These are phyloP conservation scores for Palythoa heliodiscus DNA, from an alignment of 92 coral and sea anemone genomes.

Conservation along the genomic window DNA sequence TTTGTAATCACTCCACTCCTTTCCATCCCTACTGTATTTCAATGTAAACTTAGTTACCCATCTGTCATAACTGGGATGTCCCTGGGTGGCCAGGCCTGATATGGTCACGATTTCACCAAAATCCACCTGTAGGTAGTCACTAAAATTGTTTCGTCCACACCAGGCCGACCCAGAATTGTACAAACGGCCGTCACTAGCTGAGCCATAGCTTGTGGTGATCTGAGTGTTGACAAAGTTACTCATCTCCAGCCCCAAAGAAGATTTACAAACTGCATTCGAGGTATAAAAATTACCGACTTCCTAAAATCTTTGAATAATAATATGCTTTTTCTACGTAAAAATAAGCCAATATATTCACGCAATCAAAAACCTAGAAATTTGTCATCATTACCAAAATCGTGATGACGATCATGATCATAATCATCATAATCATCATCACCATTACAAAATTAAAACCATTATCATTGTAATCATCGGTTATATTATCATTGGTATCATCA, in stretches of 20 bases:
- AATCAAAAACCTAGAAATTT: no score
- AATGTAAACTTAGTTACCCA: neutral
- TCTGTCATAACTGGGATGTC: neutral
- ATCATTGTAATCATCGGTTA: no score
- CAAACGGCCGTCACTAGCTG: constrained; percentile 7
- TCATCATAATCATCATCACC: no score
- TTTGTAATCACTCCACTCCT: neutral
- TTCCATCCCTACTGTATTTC: neutral
- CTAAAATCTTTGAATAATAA: no score
- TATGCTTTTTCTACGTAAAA: no score
- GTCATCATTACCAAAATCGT: no score
- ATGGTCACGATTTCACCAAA: neutral
- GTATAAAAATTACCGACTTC: no score
- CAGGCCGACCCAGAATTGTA: constrained; percentile 6
- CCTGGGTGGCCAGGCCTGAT: constrained; percentile 29
- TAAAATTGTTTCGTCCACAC: neutral
- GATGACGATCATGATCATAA: no score
- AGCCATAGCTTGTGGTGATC: neutral
- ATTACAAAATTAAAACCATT: no score
- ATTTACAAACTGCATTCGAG: no score
- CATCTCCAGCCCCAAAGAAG: neutral
- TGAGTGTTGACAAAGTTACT: neutral
- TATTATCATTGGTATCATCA: no score
- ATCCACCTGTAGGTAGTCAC: constrained; percentile 3
- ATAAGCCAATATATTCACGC: no score